Conservation (phyloP, 2,113 vertebrate genomes). For the Eira barbara region DNA sequence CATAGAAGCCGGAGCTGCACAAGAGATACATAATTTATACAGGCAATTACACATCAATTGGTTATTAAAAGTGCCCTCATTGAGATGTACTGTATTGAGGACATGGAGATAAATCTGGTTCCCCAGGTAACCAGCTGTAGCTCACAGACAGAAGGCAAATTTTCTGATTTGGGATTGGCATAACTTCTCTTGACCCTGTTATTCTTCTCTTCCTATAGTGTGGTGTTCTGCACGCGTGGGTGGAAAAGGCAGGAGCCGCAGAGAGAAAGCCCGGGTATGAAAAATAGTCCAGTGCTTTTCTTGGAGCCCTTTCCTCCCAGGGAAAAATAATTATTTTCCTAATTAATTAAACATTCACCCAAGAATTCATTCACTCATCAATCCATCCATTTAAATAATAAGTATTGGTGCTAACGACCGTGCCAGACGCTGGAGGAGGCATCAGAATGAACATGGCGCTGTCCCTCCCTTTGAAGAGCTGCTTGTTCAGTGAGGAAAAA, state of each 20-base stretch:
- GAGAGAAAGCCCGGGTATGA: neutral
- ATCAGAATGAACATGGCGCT: neutral
- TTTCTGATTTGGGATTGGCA: constrained; percentile 54
- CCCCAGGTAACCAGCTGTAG: constrained; percentile 81
- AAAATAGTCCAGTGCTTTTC: neutral
- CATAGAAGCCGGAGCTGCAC: constrained; percentile 45
- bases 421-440: neutral
- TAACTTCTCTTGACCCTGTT: constrained; percentile 49
- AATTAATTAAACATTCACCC: constrained; percentile 54
- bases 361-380: constrained; percentile 27
- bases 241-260: neutral
- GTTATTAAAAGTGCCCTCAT: constrained; percentile 86
- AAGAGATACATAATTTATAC: constrained; percentile 84
- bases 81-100: constrained; percentile 78
- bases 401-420: neutral
- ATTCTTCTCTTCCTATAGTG: neutral
- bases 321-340: constrained; percentile 50
- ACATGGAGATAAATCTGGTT: constrained; percentile 82
- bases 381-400: neutral
- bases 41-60: constrained; percentile 85
- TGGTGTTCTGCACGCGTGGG: neutral
- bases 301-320: neutral
- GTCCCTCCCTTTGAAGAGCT: neutral
- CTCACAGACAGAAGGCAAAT: constrained; percentile 42
- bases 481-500: neutral